Evolutionary conservation across 2,113 vertebrate genomes (phyloP), one percentile per base, ranked within the genome.

Genomic region (Melanerpes formicivorus): DNA sequence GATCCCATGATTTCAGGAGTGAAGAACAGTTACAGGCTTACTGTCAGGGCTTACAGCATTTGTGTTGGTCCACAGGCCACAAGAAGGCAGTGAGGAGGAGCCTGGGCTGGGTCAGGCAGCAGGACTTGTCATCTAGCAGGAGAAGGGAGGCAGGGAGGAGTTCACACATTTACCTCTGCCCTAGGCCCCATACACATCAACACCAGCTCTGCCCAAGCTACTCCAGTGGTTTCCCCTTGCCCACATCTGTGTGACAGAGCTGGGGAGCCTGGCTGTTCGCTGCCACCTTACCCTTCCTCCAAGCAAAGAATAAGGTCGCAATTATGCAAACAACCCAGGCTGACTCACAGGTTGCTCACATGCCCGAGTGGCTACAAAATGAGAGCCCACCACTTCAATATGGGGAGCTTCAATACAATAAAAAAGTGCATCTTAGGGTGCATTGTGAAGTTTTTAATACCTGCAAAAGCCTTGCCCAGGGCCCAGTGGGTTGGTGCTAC

Each of bases 301-400:
- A 3, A 90, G 87, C 76, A 90, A 91, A 80, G 82, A 83, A 52
- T 19, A 74, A 79, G 75, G 84, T 73, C 79, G 58, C 78, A 89
- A 63, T 91, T 88, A 96, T 5, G n/a, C 73, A 80, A 65, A 84
- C 73, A 44, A 25, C 0, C 0, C 0, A 3, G 59, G 21, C 5
- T 88, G 73, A 90, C 62, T 92, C 87, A 88, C 2, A 1, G 14
- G 72, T 25, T 78, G 86, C 34, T 91, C 87, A 64, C 1, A 1
- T 83, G 80, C 9, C 71, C 10, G 0, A 50, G 32, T 6, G n/a
- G 64, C 72, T 70, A 27, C n/a, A 19, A 32, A 58, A 75, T 5
- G 16, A 89, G 65, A 79, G 76, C 44, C 87, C 69, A 65, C 82
- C n/a, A 0, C 26, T 75, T 34, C 66, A 50, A 59, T 2, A 44